A percentile compares a stretch with the other conserved stretches of the same genome.
These are phyloP conservation scores for Sycon ciliatum DNA, from an alignment of 37 sponge, comb jelly and placozoan genomes.

Conservation along the genomic window DNA sequence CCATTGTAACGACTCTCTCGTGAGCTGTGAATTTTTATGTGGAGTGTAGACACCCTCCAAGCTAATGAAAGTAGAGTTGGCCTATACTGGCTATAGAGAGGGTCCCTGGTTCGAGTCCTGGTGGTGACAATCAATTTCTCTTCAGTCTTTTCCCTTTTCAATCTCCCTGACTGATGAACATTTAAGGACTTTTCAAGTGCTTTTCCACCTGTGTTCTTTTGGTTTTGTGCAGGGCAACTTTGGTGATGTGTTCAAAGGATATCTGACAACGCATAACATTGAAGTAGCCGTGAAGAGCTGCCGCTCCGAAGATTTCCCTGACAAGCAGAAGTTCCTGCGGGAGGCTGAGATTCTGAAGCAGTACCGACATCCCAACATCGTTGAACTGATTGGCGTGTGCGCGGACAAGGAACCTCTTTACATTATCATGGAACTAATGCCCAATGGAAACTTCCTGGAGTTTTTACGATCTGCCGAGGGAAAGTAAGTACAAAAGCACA, in stretches of 20 bases:
- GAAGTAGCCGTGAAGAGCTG: slow-evolving; percentile 81
- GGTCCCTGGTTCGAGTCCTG: too few species aligned
- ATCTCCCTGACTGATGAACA: background rate
- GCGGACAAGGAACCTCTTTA: slow-evolving; percentile 74
- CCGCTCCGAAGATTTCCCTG: slow-evolving; percentile 50
- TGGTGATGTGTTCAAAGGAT: slow-evolving; percentile 78
- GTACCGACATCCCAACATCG: slow-evolving; percentile 88
- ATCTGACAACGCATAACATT: background rate
- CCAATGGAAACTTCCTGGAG: slow-evolving; percentile 72
- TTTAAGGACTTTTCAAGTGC: background rate
- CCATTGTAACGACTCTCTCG: too few species aligned
- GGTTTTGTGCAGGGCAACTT: slow-evolving; percentile 66
- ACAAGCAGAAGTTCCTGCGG: slow-evolving; percentile 60
- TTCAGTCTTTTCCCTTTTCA: too few species aligned
- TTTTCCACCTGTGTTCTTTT: background rate
- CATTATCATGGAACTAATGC: slow-evolving; percentile 92
- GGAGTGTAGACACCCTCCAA: too few species aligned
- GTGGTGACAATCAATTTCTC: too few species aligned
- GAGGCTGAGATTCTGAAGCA: slow-evolving; percentile 89
- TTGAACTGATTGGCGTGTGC: slow-evolving; percentile 72
- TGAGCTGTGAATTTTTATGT: too few species aligned
- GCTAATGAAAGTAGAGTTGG: too few species aligned
- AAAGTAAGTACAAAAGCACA: slow-evolving; percentile 56
- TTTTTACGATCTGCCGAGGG: too few species aligned
- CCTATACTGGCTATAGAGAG: too few species aligned